Base-by-base conservation (phyloP, 2,888 invertebrate species). In the Dermolepida albohirtum region DNA sequence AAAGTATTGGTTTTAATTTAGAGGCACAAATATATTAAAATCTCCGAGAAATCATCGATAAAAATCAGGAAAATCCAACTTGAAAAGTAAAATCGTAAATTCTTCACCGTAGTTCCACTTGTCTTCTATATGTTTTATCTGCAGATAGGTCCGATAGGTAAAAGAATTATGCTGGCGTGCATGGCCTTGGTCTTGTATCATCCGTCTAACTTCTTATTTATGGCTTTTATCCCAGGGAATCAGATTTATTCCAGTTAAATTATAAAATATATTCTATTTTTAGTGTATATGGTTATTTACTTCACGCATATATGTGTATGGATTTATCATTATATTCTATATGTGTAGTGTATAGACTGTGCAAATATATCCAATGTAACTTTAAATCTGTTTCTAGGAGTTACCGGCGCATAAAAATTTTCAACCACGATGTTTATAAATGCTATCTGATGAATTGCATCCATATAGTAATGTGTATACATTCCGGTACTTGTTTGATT, bases 101-200 rank as follows among this genome's bases (percentile, higher is more conserved):
- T 78, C 76, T 73, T 79, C 79, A 78, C 71, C 34, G 70, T 76
- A 75, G 77, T 78, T 78, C 77, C 76, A 77, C 76, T 78, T 79
- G 79, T 78, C 75, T 74, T 74, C 75, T 74, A 75, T 74, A 76
- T 64, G 76, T 74, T 78, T 80, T 80, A 79, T 79, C 78, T 74
- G 73, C 71, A 79, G 80, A 80, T 80, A 75, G 77, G 73, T 71
- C 76, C 75, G 80, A 79, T 80, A 78, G 75, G 75, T 75, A 72
- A 71, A 76, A 77, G 79, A 79, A 77, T 78, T 80, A 79, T 78
- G 77, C 78, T 76, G 76, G 76, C 72, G 73, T 75, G 74, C 72
- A 77, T 77, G 79, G 79, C 79, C 78, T 80, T 79, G 78, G 76
- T 75, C 73, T 74, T 74, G 78, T 78, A 78, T 78, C 74, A 77